Evolutionary conservation across 2,113 vertebrate genomes (phyloP), one percentile per base, ranked within the genome.

Genomic region (Tricholaema leucomelas): DNA sequence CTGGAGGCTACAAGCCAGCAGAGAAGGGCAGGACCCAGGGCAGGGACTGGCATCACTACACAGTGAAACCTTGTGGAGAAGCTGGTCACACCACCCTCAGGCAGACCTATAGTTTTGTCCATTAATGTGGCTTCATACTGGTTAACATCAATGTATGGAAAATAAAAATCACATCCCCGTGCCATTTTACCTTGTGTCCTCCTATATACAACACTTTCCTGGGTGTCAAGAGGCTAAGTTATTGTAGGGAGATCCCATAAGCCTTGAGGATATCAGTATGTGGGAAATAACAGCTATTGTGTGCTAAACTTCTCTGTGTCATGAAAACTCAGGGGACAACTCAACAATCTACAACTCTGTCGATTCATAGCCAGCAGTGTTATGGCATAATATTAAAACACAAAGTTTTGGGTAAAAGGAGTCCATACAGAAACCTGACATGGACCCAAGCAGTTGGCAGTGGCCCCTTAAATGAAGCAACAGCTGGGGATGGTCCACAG

Each of bases 31-130:
- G 46, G 75, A 88, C 38, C 38, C 52, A 67, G 81, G 67, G 30
- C 1, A 0, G 54, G 30, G 28, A 3, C 31, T 78, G 75, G n/a
- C 42, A 59, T 0, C n/a, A 55, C 67, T 88, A 46, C 30, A 33
- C 58, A 63, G 55, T 5, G 15, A 23, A 75, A 71, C 12, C 11
- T 20, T n/a, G n/a, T 69, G 36, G 72, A 36, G 67, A 33, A 92
- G 23, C 30, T 76, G 20, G 42, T 31, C 48, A 35, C 31, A 8
- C 24, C 9, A 2, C 55, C 42, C 36, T 46, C 33, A 31, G 72
- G 71, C 40, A 71, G 28, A 18, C 11, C 30, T 8, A 8, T 1
- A 4, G 7, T 20, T 65, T 77, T 70, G 21, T 23, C 70, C 21
- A 25, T 36, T 63, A 8, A 24, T 9, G n/a, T 70, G 27, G 20